Evolutionary conservation across 2,888 invertebrate genomes (phyloP), one percentile per base, ranked within the genome.

Genomic region (Empis stercorea): DNA sequence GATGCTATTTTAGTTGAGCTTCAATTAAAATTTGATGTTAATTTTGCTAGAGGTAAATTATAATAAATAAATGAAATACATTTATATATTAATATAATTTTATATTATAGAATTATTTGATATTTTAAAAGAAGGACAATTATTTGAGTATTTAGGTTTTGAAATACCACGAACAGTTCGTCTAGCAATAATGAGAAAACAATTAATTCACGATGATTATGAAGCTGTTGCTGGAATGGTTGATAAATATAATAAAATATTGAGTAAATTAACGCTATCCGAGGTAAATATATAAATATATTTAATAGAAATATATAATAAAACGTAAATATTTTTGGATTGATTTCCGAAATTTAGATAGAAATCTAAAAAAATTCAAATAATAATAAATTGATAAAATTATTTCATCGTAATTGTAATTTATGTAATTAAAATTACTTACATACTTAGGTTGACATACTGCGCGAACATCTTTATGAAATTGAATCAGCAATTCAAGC

Each of bases 401-500:
- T n/a, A n/a, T n/a, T n/a, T n/a, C n/a, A n/a, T n/a, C n/a, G n/a
- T n/a, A n/a, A n/a, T n/a, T n/a, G n/a, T n/a, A n/a, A n/a, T n/a
- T n/a, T 20, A 20, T 20, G 5, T 20, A 4, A 4, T 20, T 20
- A 4, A 20, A 20, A 20, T 20, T 20, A 20, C 5, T 20, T 20
- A 20, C 3, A 4, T 20, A 20, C 58, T 43, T 56, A 78, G 75
- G 75, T 82, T 1, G 73, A 79, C 50, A 75, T 88, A 46, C 68
- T 87, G 62, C 80, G 81, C 55, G 75, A 74, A 13, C 79, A 79
- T 54, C 71, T 88, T 1, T 71, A 78, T 55, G 78, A 83, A 51
- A 79, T 84, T 51, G 88, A 89, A 62, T 73, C 81, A 34, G 74
- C 79, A 44, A 80, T 89, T 43, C 77, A 87, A 57, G 87, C 88